These are phyloP conservation scores for Porites lobata DNA, from an alignment of 92 coral and sea anemone genomes.

Conservation along the genomic window DNA sequence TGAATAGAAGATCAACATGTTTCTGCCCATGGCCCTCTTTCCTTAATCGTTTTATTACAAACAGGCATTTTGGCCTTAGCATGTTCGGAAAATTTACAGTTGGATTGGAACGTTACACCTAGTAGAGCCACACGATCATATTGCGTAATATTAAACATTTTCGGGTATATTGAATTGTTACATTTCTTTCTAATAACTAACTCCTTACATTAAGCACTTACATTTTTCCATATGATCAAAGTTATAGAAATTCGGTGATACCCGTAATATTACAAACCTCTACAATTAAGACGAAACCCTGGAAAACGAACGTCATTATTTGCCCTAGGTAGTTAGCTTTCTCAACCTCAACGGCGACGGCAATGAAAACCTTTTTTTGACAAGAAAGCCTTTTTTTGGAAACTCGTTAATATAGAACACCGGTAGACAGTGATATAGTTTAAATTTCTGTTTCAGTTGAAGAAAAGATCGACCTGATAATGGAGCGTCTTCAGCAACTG, in stretches of 20 bases:
- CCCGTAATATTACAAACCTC: too few species aligned
- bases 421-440: too few species aligned
- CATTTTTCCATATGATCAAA: too few species aligned
- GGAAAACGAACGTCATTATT: too few species aligned
- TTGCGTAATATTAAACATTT: background rate
- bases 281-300: too few species aligned
- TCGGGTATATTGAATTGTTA: conserved; percentile 3
- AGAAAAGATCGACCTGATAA: conserved; percentile 35
- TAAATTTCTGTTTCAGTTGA: conserved; percentile 9
- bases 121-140: background rate
- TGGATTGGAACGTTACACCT: conserved; percentile 4
- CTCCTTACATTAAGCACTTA: background rate
- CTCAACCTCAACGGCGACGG: too few species aligned
- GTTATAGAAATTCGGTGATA: too few species aligned
- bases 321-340: too few species aligned
- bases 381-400: background rate
- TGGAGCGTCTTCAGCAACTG: background rate
- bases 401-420: too few species aligned
- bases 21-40: background rate
- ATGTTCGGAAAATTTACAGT: conserved; percentile 12
- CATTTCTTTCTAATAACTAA: background rate
- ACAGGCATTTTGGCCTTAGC: conserved; percentile 1
- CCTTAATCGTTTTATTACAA: background rate
- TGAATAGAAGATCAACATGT: background rate
- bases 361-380: background rate